Base-by-base conservation (phyloP, 2,888 invertebrate genomes). In the Eurytoma californica region DNA sequence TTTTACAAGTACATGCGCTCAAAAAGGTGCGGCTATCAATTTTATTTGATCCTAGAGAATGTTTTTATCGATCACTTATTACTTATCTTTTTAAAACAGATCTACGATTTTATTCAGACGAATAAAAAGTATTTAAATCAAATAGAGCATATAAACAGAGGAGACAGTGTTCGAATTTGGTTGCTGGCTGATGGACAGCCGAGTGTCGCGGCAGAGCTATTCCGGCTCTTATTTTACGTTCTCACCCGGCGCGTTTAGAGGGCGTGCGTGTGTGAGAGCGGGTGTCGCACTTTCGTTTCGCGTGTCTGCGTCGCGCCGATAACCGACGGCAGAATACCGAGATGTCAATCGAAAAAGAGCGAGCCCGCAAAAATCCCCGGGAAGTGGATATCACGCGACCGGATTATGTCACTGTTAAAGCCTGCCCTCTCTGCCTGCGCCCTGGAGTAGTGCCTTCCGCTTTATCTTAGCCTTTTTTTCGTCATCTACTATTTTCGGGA, bases 191-290 rank as follows among this genome's bases (percentile, higher is more conserved):
- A 87, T 84, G 87, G 86, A 89, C 87, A 85, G 85, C 80, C 16
- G 53, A 53, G 85, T 86, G 88, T 86, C 87, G 86, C 86, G 87
- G 87, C 86, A 85, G 82, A 87, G 82, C 82, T 86, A 87, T 88
- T 68, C 87, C 83, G 85, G 80, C 86, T 86, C 84, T 86, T 86
- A 83, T 83, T 84, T 84, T 82, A 83, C 82, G 82, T 82, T 79
- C 74, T 49, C 49, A 72, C 77, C 76, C 82, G 68, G 66, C 80
- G 73, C 69, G 74, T 75, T 79, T 74, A 63, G 28, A 24, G 53
- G 73, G 53, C 65, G 30, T 55, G 58, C 72, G 70, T 66, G 70
- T 69, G 80, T 70, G 78, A 28, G 72, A 61, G 57, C 60, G 72
- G 66, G 72, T 66, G 30, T 18, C 51, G 69, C 69, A 67, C 77